Evolutionary conservation across 2,888 invertebrate species (phyloP), one percentile per base, ranked within the genome.

Genomic region (Torymus texanus): DNA sequence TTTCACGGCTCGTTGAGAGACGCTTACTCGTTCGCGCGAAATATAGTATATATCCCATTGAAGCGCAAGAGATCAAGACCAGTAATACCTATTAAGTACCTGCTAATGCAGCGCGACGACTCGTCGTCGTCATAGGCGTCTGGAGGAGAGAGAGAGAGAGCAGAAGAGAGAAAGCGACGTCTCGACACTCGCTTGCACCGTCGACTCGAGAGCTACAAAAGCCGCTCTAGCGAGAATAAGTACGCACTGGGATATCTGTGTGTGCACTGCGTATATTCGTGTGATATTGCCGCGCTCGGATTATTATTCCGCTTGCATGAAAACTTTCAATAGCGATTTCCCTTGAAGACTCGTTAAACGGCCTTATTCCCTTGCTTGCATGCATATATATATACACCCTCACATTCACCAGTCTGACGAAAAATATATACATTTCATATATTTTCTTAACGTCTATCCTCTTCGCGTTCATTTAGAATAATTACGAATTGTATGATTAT

Each of bases 81-180:
- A 66, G 72, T 78, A 73, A 67, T 78, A 67, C 50, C 67, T 29
- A 55, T 68, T 16, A 18, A 73, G 68, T 74, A 63, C 51, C 3
- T 74, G 58, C 63, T 74, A 72, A 77, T 74, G 68, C 51, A 56
- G 16, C 56, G 41, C 41, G 41, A 8, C 41, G 41, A 8, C 1
- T 8, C 41, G 8, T 14, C 21, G 75, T 53, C 53, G 14, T 16
- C 71, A 51, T 58, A 10, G 11, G 18, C 10, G 29, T 65, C 53
- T 12, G 41, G 8, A 41, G 41, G 41, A 41, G 41, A 21, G 21
- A 21, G 21, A 8, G 41, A 41, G 41, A 21, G 21, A 21, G 21
- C 21, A 21, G 21, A 21, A 2, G 2, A 21, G 21, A 21, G 21
- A 21, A 2, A 41, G 8, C 41, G 41, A 41, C 41, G 41, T 41